Conservation (phyloP, 2,888 invertebrate genomes). For the Zhuqinia jingwanae region DNA sequence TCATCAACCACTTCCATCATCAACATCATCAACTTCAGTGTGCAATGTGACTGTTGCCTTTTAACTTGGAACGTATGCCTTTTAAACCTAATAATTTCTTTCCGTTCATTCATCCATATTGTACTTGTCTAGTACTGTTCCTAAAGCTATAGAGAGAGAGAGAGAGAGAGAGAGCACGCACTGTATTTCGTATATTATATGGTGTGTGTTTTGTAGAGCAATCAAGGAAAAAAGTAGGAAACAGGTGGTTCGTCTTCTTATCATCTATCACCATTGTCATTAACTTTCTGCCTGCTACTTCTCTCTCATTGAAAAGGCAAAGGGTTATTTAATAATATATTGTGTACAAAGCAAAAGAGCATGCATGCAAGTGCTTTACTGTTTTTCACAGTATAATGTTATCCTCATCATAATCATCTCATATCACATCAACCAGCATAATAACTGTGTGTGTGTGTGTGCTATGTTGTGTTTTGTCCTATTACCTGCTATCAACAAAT, state of each 20-base stretch:
- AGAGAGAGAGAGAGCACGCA: too few species aligned
- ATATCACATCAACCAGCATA: conserved; percentile 33
- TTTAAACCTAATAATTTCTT: conserved; percentile 48
- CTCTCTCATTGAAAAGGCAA: conserved; percentile 27
- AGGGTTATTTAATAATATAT: conserved; percentile 52
- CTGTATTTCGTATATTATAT: too few species aligned
- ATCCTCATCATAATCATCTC: conserved; percentile 48
- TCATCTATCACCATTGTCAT: conserved; percentile 63
- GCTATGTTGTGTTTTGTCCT: too few species aligned
- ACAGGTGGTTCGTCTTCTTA: conserved; percentile 77
- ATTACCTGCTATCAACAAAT: conserved; percentile 64
- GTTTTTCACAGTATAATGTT: conserved; percentile 28
- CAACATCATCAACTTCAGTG: conserved; percentile 3
- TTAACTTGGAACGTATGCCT: conserved; percentile 43
- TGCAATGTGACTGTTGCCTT: conserved; percentile 23
- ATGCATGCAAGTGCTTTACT: conserved; percentile 52
- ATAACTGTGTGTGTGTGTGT: conserved; percentile 40
- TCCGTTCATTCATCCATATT: conserved; percentile 46
- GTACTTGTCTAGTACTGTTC: conserved; percentile 47
- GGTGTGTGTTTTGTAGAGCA: conserved; percentile 35
- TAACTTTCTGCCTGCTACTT: conserved; percentile 38
- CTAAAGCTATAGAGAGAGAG: too few species aligned
- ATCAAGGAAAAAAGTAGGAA: conserved; percentile 76
- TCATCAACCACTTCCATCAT: conserved; percentile 45
- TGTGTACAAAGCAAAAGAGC: too few species aligned